A percentile compares a stretch with the other conserved stretches of the same genome.
phyloP scores from a whole-genome alignment of 2,113 vertebrate species.

The Tympanuchus pallidicinctus region DNA sequence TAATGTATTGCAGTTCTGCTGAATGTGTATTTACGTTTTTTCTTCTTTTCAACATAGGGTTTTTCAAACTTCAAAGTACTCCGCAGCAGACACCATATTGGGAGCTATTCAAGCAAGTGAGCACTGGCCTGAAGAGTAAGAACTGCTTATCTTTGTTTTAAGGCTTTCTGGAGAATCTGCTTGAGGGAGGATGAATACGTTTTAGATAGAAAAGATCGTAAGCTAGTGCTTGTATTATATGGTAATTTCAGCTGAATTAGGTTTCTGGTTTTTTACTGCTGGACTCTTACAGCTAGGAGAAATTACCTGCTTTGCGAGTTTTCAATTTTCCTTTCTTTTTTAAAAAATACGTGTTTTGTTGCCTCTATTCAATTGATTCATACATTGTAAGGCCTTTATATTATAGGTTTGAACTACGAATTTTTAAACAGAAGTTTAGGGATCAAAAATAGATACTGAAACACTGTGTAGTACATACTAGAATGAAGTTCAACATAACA shows the following conservation, averaged over 20 bases:
- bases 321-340: neutral
- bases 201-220: neutral
- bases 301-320: neutral
- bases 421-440: neutral
- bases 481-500: too few relatives aligned
- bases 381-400: neutral
- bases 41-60: neutral
- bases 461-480: neutral
- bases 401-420: neutral
- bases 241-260: neutral
- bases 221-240: neutral
- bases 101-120: conserved; percentile 32
- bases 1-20: neutral
- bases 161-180: neutral
- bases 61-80: neutral
- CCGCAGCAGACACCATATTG: conserved; percentile 8
- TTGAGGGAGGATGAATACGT: neutral
- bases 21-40: neutral
- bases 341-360: neutral
- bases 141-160: neutral
- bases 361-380: neutral
- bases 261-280: neutral
- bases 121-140: conserved; percentile 12
- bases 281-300: neutral
- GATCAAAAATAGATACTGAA: neutral